These are phyloP conservation scores for Percopsis omiscomaycus DNA, from an alignment of 2,797 vertebrate genomes.

Conservation along the genomic window DNA sequence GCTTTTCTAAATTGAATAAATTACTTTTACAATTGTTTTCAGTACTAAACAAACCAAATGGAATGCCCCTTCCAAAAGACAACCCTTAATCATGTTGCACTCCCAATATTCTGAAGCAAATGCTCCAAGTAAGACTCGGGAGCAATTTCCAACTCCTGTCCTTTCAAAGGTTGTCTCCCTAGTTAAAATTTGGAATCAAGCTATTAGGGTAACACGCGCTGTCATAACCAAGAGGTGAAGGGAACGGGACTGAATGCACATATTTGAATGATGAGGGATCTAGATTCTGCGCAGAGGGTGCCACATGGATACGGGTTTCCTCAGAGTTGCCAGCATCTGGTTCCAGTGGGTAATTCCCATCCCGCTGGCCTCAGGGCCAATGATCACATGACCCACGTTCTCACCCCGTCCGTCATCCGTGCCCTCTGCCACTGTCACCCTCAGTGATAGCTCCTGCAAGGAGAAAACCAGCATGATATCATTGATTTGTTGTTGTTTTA, in stretches of 20 bases:
- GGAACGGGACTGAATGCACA: conserved; percentile 11
- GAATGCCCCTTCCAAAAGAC: neutral
- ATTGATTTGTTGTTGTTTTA: neutral
- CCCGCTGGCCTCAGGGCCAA: conserved; percentile 89
- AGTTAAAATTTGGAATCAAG: too few species aligned
- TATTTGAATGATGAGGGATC: conserved; percentile 10
- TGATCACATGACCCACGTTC: conserved; percentile 94
- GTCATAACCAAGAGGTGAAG: conserved; percentile 8
- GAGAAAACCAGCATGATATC: neutral
- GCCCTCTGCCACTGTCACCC: conserved; percentile 92
- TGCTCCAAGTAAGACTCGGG: conserved; percentile 4
- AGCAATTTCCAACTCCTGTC: conserved; percentile 1
- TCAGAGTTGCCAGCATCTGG: conserved; percentile 96
- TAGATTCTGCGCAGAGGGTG: conserved; percentile 89
- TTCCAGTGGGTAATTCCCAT: conserved; percentile 99
- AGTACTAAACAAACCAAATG: neutral
- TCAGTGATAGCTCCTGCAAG: conserved; percentile 90
- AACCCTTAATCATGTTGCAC: conserved; percentile 3
- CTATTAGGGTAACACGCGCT: too few species aligned
- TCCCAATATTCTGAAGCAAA: conserved; percentile 9
- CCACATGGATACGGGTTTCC: conserved; percentile 98
- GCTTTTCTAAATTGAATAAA: neutral
- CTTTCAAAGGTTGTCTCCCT: too few species aligned
- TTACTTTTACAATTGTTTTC: neutral
- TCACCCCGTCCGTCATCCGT: conserved; percentile 88